Conservation (phyloP, 2,797 vertebrate genomes). For the Mallotus villosus region DNA sequence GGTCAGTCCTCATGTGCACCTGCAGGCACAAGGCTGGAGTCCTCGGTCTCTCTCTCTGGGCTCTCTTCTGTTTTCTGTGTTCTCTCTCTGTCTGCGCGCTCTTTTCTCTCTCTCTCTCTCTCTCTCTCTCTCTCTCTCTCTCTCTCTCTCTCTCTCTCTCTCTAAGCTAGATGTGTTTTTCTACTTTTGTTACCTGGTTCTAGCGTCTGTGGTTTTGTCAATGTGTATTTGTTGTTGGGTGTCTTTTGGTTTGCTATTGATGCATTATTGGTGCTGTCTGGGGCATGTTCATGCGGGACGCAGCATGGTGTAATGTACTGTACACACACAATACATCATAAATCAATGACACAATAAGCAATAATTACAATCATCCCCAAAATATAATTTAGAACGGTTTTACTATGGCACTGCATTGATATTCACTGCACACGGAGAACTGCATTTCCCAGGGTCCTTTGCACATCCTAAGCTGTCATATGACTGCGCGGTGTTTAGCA, state of each 20-base stretch:
- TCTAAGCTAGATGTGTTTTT: no score
- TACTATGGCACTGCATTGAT: not conserved
- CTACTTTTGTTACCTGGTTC: no score
- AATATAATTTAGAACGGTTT: not conserved
- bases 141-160: not conserved
- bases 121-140: not conserved
- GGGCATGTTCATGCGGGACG: no score
- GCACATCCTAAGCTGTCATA: slow-evolving; percentile 55
- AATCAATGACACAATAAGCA: not conserved
- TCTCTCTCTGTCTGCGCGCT: no score
- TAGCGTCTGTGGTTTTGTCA: no score
- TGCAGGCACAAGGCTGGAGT: no score
- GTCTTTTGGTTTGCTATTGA: no score
- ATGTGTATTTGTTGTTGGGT: no score
- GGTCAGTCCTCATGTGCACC: not conserved
- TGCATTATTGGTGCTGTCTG: no score
- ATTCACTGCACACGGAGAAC: slow-evolving; percentile 34
- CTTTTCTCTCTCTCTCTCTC: not conserved
- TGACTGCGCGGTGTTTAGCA: slow-evolving; percentile 65
- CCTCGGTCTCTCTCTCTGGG: not conserved
- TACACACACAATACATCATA: not conserved
- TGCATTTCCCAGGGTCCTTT: slow-evolving; percentile 72
- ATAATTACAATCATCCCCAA: not conserved
- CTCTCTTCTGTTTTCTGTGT: not conserved
- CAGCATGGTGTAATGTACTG: no score